Conservation (phyloP, 2,888 invertebrate genomes). For the Acleris sparsana region DNA sequence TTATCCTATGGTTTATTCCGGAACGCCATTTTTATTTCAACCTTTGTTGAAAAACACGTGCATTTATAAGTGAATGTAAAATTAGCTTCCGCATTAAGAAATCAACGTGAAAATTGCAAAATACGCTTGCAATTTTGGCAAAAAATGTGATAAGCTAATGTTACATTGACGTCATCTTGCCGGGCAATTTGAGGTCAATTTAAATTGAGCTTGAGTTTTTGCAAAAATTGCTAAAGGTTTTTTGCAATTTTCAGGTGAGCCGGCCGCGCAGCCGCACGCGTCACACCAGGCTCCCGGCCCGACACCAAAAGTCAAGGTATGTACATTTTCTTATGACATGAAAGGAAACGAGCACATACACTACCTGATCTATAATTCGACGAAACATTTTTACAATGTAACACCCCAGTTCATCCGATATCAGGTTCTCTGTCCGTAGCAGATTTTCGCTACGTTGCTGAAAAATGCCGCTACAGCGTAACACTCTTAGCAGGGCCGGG, state of each 20-base stretch:
- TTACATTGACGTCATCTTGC: constrained; percentile 37
- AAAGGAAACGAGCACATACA: too few relatives aligned
- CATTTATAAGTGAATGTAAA: constrained; percentile 25
- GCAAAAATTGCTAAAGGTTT: constrained; percentile 22
- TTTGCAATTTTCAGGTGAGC: constrained; percentile 34
- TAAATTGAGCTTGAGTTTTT: constrained; percentile 31
- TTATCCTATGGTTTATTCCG: too few relatives aligned
- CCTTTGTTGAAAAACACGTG: neutral
- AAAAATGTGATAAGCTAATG: constrained; percentile 36
- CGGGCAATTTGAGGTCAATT: constrained; percentile 30
- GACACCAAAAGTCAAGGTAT: constrained; percentile 9
- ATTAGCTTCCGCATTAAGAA: constrained; percentile 35
- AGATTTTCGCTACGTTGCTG: too few relatives aligned
- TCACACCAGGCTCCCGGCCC: neutral
- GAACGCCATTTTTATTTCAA: too few relatives aligned
- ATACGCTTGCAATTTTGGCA: constrained; percentile 30
- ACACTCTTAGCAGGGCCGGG: too few relatives aligned
- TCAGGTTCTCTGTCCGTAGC: too few relatives aligned
- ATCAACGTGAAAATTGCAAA: constrained; percentile 32
- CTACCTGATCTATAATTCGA: too few relatives aligned
- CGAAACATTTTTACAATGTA: too few relatives aligned
- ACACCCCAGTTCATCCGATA: too few relatives aligned
- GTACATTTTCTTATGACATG: neutral
- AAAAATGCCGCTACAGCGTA: too few relatives aligned
- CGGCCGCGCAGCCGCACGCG: constrained; percentile 5